phyloP scores from a whole-genome alignment of 2,113 vertebrate species.

The Gasterosteus aculeatus region DNA sequence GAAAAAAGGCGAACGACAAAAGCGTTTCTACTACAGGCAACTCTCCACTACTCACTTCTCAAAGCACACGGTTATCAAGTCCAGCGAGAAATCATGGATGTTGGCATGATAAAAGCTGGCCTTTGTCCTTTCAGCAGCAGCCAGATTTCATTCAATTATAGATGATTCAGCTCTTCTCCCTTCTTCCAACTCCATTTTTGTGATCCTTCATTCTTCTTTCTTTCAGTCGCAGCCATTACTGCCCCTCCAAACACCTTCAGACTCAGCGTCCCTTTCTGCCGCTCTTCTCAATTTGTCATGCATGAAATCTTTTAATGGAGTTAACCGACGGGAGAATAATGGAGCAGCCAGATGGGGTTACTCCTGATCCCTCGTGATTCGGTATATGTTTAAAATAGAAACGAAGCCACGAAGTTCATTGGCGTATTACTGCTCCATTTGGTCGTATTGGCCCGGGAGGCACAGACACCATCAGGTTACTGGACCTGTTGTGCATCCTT shows the following conservation, averaged over 20 bases:
- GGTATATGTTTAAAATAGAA: constrained; percentile 62
- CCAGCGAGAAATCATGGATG: constrained; percentile 16
- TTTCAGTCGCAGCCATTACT: constrained; percentile 37
- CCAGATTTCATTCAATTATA: constrained; percentile 63
- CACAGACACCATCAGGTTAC: background rate
- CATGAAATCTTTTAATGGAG: constrained; percentile 70
- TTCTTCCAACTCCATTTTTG: constrained; percentile 2
- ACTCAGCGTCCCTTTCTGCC: constrained; percentile 9
- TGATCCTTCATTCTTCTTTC: constrained; percentile 43
- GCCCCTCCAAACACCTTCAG: constrained; percentile 51
- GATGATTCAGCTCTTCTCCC: constrained; percentile 53
- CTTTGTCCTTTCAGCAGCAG: constrained; percentile 51
- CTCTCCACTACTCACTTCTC: constrained; percentile 23
- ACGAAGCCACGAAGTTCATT: background rate
- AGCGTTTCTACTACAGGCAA: constrained; percentile 18
- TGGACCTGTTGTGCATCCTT: background rate
- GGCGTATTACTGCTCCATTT: constrained; percentile 6
- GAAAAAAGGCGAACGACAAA: constrained; percentile 7
- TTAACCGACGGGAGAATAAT: constrained; percentile 60
- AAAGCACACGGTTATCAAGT: constrained; percentile 13
- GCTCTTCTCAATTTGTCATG: constrained; percentile 62
- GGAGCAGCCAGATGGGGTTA: constrained; percentile 54
- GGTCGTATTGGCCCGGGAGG: background rate
- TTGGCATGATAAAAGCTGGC: constrained; percentile 41
- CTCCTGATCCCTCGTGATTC: constrained; percentile 40